Conservation (phyloP, 2,113 vertebrate species). For the Mormyrus lacerda region DNA sequence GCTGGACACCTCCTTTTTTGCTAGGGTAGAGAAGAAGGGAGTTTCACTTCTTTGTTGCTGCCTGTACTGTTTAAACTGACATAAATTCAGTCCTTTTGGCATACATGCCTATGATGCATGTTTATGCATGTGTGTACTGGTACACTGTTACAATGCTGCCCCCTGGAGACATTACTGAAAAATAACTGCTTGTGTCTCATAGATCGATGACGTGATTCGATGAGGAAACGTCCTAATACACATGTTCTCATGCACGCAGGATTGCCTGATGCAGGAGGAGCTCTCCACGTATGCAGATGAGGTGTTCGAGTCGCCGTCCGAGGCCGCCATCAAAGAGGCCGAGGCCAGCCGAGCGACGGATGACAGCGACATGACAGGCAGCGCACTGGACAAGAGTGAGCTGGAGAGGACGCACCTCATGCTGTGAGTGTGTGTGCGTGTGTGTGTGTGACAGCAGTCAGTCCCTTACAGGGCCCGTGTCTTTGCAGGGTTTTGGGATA, state of each 20-base stretch:
- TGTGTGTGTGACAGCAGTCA: neutral
- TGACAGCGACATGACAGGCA: conserved; percentile 73
- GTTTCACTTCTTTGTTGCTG: neutral
- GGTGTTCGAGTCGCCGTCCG: conserved; percentile 89
- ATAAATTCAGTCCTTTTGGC: neutral
- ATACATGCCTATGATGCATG: neutral
- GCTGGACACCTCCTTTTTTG: conserved; percentile 94
- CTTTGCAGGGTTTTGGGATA: no score
- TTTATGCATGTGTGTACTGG: neutral
- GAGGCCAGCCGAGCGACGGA: conserved; percentile 64
- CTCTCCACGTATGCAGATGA: conserved; percentile 87
- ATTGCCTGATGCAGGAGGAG: conserved; percentile 87
- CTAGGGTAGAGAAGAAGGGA: conserved; percentile 67
- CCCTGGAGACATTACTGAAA: conserved; percentile 3
- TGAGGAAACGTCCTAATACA: neutral
- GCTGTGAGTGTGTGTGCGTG: conserved; percentile 72
- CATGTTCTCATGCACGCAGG: conserved; percentile 56
- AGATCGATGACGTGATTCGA: neutral
- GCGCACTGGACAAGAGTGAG: conserved; percentile 79
- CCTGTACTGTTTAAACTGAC: neutral
- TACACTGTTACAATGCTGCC: neutral
- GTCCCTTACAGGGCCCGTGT: neutral
- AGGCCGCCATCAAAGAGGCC: conserved; percentile 77
- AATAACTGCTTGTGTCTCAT: neutral
- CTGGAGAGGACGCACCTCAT: conserved; percentile 91